Conservation (phyloP, 1,140 invertebrate species). For the Apis florea region DNA sequence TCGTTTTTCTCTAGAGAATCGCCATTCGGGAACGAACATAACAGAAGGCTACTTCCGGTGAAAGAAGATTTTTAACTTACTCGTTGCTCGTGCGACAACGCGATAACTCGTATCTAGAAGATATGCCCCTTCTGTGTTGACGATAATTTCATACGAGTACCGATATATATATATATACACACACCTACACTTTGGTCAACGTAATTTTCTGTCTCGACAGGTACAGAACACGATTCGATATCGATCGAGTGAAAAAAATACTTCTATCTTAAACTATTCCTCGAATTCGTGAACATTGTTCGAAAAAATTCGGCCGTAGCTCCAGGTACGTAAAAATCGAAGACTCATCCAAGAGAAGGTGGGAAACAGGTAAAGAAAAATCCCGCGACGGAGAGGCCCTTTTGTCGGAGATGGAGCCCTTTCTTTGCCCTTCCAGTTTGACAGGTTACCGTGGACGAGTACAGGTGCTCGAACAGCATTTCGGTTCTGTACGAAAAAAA, state of each 20-base stretch:
- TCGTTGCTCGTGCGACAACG: conserved; percentile 27
- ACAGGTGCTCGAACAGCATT: conserved; percentile 53
- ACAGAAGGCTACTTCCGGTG: conserved; percentile 37
- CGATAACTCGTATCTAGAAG: conserved; percentile 52
- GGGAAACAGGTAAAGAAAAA: conserved; percentile 45
- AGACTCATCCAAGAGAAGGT: background rate
- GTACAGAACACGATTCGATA: background rate
- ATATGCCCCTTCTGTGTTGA: conserved; percentile 22
- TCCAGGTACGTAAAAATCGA: conserved; percentile 7
- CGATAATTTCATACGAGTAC: conserved; percentile 46
- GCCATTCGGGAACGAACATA: conserved; percentile 4
- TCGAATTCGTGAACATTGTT: too few relatives aligned
- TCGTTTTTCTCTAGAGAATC: background rate
- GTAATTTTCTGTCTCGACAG: background rate
- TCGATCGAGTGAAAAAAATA: background rate
- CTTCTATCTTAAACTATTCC: background rate
- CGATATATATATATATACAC: conserved; percentile 1
- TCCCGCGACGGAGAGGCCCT: conserved; percentile 38
- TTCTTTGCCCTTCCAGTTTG: conserved; percentile 46
- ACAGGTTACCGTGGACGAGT: conserved; percentile 59
- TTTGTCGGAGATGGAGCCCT: conserved; percentile 56
- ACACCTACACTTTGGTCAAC: background rate
- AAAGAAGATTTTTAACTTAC: conserved; percentile 38
- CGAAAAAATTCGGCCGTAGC: background rate
- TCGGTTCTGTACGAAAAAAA: conserved; percentile 36